Percentiles rank a stretch among this genome's conserved stretches.
Evolutionary conservation across 2,113 vertebrate genomes (phyloP).

Genomic region (Calypte anna): DNA sequence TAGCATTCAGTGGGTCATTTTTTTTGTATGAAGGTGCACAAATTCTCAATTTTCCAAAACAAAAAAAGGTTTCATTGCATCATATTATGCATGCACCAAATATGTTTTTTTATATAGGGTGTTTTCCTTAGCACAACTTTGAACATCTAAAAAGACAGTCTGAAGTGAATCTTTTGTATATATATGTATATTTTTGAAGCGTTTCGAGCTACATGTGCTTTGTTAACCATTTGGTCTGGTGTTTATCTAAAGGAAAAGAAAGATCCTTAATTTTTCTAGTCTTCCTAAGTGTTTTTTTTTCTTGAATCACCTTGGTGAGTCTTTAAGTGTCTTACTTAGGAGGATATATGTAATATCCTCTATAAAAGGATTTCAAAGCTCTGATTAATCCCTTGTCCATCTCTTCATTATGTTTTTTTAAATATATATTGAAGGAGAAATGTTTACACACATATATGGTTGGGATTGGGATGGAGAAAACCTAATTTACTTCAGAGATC

Average conservation of each 20-base stretch:
- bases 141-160: not conserved
- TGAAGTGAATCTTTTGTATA: not conserved
- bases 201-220: not conserved
- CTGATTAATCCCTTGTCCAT: not conserved
- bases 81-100: not conserved
- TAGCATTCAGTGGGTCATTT: not conserved
- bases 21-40: not conserved
- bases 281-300: not conserved
- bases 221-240: not conserved
- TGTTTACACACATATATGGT: not conserved
- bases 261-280: not conserved
- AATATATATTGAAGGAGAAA: not conserved
- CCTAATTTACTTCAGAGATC: not conserved
- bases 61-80: not conserved
- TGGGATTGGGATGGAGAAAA: not conserved
- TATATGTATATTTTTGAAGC: not conserved
- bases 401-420: not conserved
- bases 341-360: not conserved
- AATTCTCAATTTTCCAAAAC: not conserved
- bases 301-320: not conserved
- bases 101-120: not conserved
- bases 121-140: not conserved
- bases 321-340: not conserved
- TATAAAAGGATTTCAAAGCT: not conserved
- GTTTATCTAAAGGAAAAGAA: not conserved